Conservation (phyloP, 2,113 vertebrate species). For the Pica pica region DNA sequence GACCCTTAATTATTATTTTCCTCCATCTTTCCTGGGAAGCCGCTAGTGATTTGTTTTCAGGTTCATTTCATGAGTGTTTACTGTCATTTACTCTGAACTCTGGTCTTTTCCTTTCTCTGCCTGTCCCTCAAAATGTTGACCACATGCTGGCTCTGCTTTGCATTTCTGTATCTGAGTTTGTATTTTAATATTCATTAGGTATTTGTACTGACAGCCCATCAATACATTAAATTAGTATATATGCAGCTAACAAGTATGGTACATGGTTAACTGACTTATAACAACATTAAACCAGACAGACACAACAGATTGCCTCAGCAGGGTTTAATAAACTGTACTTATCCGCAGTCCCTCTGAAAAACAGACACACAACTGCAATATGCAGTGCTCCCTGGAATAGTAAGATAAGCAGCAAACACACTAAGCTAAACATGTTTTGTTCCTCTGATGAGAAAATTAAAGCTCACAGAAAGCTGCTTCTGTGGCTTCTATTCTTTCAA, state of each 20-base stretch:
- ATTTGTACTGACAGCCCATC: constrained; percentile 52
- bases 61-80: constrained; percentile 47
- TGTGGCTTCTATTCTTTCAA: background rate
- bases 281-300: constrained; percentile 55
- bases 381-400: constrained; percentile 19
- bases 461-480: background rate
- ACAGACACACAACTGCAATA: background rate
- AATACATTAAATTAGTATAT: constrained; percentile 56
- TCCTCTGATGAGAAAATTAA: constrained; percentile 10
- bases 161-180: constrained; percentile 49
- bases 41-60: constrained; percentile 33
- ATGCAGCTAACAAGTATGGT: constrained; percentile 40
- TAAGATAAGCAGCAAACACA: background rate
- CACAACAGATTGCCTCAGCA: constrained; percentile 57
- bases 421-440: background rate
- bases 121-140: constrained; percentile 38
- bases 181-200: constrained; percentile 54
- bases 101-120: constrained; percentile 32
- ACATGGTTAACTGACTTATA: constrained; percentile 52
- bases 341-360: constrained; percentile 39
- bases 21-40: background rate
- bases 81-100: constrained; percentile 32
- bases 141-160: constrained; percentile 50
- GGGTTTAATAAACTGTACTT: constrained; percentile 60
- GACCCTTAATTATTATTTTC: constrained; percentile 32